Percentiles rank a stretch among this genome's conserved stretches.
Conservation (phyloP, 1,140 invertebrate species). For the Branchinecta lynchi region DNA sequence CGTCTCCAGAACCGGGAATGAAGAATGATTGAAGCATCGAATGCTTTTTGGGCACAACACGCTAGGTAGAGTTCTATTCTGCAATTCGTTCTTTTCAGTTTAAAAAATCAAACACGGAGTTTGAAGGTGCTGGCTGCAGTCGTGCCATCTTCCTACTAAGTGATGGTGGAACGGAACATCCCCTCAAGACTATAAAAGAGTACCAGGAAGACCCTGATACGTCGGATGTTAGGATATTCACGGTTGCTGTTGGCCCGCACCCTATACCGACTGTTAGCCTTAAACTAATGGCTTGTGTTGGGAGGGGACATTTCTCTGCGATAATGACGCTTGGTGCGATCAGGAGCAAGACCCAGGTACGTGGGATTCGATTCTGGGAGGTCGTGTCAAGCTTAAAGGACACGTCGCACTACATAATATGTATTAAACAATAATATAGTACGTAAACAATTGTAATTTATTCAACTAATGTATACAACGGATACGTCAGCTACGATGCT, state of each 20-base stretch:
- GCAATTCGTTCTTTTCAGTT: too few species aligned
- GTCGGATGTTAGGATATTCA: constrained; percentile 29
- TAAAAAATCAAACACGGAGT: neutral
- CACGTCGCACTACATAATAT: too few species aligned
- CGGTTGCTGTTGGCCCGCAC: constrained; percentile 32
- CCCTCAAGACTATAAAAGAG: constrained; percentile 36
- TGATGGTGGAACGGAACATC: constrained; percentile 44
- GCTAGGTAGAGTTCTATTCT: too few species aligned
- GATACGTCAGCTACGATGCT: too few species aligned
- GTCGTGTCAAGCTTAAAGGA: too few species aligned
- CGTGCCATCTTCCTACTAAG: constrained; percentile 46
- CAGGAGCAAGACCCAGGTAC: constrained; percentile 37
- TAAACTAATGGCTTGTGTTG: constrained; percentile 30
- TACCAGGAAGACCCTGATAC: constrained; percentile 30
- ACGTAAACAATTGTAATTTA: too few species aligned
- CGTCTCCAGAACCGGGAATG: too few species aligned
- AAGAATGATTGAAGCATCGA: too few species aligned
- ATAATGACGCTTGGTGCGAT: constrained; percentile 38
- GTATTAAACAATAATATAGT: too few species aligned
- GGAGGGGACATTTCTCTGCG: constrained; percentile 34
- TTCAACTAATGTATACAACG: too few species aligned
- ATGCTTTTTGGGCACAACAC: too few species aligned
- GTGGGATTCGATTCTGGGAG: too few species aligned
- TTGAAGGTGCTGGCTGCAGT: constrained; percentile 34
- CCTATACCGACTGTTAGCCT: constrained; percentile 31